Evolutionary conservation across 2,888 invertebrate genomes (phyloP), one percentile per base, ranked within the genome.

Genomic region (Beris chalybata): DNA sequence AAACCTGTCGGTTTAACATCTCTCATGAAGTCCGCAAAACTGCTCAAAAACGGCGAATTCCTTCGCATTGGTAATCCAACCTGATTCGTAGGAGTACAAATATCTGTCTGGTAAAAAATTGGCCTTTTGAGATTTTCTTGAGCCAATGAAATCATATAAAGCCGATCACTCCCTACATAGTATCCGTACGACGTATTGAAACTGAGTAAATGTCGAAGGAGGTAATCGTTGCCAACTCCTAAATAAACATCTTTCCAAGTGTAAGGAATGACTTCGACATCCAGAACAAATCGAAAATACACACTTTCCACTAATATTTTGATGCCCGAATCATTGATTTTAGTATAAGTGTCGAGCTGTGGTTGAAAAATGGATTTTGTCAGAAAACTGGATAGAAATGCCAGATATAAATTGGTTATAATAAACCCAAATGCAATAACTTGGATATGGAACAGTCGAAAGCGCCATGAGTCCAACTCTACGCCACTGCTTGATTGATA

Each of bases 301-400:
- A 9, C 22, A 2, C 50, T 29, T 43, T 50, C 50, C 11, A 52
- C 38, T 4, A 61, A 11, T 1, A 61, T 50, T 22, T n/a, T 48
- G 3, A 61, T 38, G 11, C 61, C 61, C n/a, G 61, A 50, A 38
- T 38, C n/a, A 22, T 61, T 22, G 3, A 61, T 52, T 32, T 61
- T 50, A 38, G 38, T 50, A 12, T 38, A 61, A 4, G 50, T 61
- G 12, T 50, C 50, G 29, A 52, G 11, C 29, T 61, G 50, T 2
- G 61, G 5, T 11, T 61, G 32, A n/a, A 38, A 61, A 11, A 61
- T 5, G 3, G 43, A 50, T 15, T 50, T 50, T 15, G 61, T 61
- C 15, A 61, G 29, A 50, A 61, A 61, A n/a, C 61, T 61, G 11
- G 61, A 61, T 50, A 61, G 38, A 5, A 50, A 7, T 38, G 61